Percentiles rank a stretch among this genome's conserved stretches.
phyloP scores from a whole-genome alignment of 37 sponge, comb jelly and placozoan species.

The Corticium candelabrum region DNA sequence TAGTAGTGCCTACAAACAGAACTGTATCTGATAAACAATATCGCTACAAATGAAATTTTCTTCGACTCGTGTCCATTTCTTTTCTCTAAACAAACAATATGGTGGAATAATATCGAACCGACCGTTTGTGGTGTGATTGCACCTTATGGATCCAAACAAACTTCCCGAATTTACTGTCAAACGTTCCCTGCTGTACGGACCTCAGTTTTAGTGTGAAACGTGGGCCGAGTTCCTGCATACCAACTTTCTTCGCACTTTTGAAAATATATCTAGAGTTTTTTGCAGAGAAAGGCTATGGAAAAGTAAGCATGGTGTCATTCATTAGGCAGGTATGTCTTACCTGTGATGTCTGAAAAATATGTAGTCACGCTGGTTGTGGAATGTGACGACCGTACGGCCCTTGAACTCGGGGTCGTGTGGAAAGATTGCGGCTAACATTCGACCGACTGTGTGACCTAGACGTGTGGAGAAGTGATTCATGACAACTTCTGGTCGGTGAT shows the following conservation, averaged over 20 bases:
- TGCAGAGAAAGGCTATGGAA: background rate
- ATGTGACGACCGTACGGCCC: constrained; percentile 88
- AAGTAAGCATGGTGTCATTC: background rate
- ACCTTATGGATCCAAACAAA: constrained; percentile 86
- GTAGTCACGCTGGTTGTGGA: constrained; percentile 95
- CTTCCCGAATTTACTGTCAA: constrained; percentile 82
- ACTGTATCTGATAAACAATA: too few relatives aligned
- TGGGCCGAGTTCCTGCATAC: constrained; percentile 92
- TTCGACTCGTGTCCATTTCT: constrained; percentile 52
- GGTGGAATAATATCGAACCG: too few relatives aligned
- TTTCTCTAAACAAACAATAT: constrained; percentile 22
- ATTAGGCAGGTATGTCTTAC: constrained; percentile 14
- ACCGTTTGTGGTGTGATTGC: constrained; percentile 15
- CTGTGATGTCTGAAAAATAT: constrained; percentile 96
- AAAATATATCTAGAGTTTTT: constrained; percentile 93
- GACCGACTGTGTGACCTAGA: constrained; percentile 82
- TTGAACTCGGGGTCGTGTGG: constrained; percentile 85
- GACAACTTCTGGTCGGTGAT: constrained; percentile 82
- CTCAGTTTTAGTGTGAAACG: constrained; percentile 89
- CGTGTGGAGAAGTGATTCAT: constrained; percentile 90
- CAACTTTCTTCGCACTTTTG: constrained; percentile 70
- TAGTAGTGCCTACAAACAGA: too few relatives aligned
- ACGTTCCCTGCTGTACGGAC: constrained; percentile 86
- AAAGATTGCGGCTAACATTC: constrained; percentile 89
- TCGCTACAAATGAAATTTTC: constrained; percentile 52